Conservation (phyloP, 2,113 vertebrate genomes). For the Rhodinocichla rosea region DNA sequence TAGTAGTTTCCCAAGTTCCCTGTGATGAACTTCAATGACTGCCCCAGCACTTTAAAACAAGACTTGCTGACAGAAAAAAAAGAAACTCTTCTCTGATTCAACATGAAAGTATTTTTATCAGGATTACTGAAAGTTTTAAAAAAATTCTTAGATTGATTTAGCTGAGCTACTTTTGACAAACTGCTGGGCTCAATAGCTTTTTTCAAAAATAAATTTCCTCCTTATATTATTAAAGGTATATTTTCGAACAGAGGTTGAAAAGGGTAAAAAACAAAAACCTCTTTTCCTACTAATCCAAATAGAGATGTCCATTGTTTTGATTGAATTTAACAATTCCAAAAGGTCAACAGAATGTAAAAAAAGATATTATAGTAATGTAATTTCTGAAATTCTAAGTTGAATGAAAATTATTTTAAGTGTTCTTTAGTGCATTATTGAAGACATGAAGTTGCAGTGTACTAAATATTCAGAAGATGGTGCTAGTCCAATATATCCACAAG, state of each 20-base stretch:
- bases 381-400: neutral
- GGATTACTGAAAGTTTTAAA: neutral
- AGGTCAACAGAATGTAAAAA: neutral
- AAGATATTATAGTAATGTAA: neutral
- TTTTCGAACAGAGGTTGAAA: neutral
- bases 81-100: neutral
- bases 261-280: neutral
- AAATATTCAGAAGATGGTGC: slow-evolving; percentile 65
- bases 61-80: neutral
- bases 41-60: neutral
- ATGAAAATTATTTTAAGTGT: neutral
- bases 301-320: neutral
- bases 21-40: neutral
- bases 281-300: neutral
- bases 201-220: neutral
- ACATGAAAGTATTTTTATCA: neutral
- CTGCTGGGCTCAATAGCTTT: neutral
- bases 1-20: neutral
- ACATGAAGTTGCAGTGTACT: slow-evolving; percentile 41
- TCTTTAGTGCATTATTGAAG: neutral
- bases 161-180: neutral
- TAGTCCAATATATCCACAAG: slow-evolving; percentile 39
- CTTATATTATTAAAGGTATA: neutral
- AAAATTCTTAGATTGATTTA: neutral
- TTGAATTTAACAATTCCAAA: neutral